Conservation (phyloP, 2,888 invertebrate species). For the Drosophila flavopinicola region DNA sequence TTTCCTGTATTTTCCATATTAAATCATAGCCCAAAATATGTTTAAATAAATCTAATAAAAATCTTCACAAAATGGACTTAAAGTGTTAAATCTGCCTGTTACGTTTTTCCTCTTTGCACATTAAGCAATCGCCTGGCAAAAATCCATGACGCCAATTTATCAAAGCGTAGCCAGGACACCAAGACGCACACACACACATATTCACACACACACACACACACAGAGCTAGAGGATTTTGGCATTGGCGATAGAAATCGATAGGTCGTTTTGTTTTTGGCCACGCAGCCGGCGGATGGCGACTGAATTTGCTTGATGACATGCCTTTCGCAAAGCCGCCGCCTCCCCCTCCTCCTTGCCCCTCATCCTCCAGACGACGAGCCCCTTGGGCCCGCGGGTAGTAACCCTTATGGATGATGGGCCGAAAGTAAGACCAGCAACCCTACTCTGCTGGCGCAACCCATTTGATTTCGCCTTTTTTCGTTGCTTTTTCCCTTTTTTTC, state of each 20-base stretch:
- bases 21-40: background rate
- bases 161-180: slow-evolving; percentile 40
- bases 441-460: slow-evolving; percentile 72
- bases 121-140: slow-evolving; percentile 20
- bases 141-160: slow-evolving; percentile 59
- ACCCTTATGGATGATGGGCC: slow-evolving; percentile 71
- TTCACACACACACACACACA: slow-evolving; percentile 5
- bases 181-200: background rate
- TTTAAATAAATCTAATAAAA: background rate
- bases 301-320: slow-evolving; percentile 64
- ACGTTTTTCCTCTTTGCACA: background rate
- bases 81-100: slow-evolving; percentile 15
- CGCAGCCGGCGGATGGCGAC: slow-evolving; percentile 48
- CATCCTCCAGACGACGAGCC: background rate
- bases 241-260: slow-evolving; percentile 68
- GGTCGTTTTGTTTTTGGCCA: slow-evolving; percentile 66
- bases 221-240: slow-evolving; percentile 15
- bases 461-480: slow-evolving; percentile 73
- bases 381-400: slow-evolving; percentile 57
- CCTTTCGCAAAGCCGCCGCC: slow-evolving; percentile 39
- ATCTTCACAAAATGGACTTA: slow-evolving; percentile 6
- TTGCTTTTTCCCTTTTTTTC: slow-evolving; percentile 60
- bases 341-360: slow-evolving; percentile 14
- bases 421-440: slow-evolving; percentile 56
- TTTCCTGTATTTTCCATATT: background rate